phyloP scores from a whole-genome alignment of 2,797 vertebrate genomes.

The Diceros bicornis region DNA sequence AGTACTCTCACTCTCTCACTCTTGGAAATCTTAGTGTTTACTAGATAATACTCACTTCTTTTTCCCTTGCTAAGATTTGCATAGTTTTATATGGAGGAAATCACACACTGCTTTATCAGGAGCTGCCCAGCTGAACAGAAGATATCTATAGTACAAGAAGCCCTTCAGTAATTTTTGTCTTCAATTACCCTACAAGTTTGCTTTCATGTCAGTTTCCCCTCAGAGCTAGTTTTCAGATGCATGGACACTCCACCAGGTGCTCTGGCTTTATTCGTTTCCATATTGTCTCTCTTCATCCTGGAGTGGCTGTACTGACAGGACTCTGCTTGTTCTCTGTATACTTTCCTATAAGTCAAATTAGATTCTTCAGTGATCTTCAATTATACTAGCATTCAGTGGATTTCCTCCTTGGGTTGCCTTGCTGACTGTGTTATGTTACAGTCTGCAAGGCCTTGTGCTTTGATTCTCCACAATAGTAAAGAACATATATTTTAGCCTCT shows the following conservation, averaged over 20 bases:
- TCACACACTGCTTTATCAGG: background rate
- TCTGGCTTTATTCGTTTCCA: conserved; percentile 76
- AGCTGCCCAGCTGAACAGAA: conserved; percentile 48
- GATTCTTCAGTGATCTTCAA: conserved; percentile 63
- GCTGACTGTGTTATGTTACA: conserved; percentile 29
- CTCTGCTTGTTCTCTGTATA: conserved; percentile 70
- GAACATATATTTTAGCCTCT: background rate
- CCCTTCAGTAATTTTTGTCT: conserved; percentile 48
- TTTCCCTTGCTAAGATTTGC: conserved; percentile 57
- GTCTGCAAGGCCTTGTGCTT: conserved; percentile 44
- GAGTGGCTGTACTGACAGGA: conserved; percentile 67
- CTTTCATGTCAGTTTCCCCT: conserved; percentile 74
- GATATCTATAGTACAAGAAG: background rate
- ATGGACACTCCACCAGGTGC: background rate
- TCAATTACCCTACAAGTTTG: background rate
- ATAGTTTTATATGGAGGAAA: conserved; percentile 64
- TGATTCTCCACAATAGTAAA: conserved; percentile 37
- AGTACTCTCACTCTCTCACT: background rate
- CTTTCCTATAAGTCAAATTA: conserved; percentile 66
- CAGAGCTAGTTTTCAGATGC: conserved; percentile 52
- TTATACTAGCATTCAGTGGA: background rate
- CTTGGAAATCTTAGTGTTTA: conserved; percentile 66
- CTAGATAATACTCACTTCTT: conserved; percentile 12
- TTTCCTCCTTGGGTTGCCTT: conserved; percentile 61
- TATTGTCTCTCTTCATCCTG: conserved; percentile 68